These are phyloP conservation scores for Corythaixoides concolor DNA, from an alignment of 2,113 vertebrate genomes.

Conservation along the genomic window DNA sequence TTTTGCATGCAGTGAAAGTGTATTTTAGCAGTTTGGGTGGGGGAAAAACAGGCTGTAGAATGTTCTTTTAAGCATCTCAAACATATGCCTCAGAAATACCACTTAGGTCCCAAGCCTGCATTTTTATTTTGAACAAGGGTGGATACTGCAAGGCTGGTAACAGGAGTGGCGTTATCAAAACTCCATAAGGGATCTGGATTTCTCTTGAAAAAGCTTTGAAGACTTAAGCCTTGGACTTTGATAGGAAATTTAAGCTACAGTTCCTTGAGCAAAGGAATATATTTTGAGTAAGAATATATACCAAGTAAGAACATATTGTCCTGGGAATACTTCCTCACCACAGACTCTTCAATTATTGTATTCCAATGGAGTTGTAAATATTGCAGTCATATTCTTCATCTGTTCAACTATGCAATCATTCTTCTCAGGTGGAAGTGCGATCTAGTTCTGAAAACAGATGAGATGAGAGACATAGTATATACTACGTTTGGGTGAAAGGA, in stretches of 20 bases:
- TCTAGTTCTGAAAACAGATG: neutral
- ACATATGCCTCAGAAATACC: neutral
- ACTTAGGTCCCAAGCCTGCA: neutral
- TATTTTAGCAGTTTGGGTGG: neutral
- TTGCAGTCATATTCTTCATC: neutral
- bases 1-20: neutral
- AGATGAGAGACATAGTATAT: neutral
- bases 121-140: neutral
- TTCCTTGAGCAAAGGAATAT: neutral
- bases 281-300: neutral
- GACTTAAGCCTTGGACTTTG: neutral
- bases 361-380: neutral
- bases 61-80: neutral
- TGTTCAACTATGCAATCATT: neutral
- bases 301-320: neutral
- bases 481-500: fast-evolving
- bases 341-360: neutral
- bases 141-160: neutral
- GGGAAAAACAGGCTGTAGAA: neutral
- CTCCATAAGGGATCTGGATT: neutral
- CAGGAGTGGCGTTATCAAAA: neutral
- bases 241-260: neutral
- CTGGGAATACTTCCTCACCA: neutral
- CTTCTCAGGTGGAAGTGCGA: neutral
- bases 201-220: neutral